These are phyloP conservation scores for Pteronura brasiliensis DNA, from an alignment of 2,113 vertebrate species.

Conservation along the genomic window DNA sequence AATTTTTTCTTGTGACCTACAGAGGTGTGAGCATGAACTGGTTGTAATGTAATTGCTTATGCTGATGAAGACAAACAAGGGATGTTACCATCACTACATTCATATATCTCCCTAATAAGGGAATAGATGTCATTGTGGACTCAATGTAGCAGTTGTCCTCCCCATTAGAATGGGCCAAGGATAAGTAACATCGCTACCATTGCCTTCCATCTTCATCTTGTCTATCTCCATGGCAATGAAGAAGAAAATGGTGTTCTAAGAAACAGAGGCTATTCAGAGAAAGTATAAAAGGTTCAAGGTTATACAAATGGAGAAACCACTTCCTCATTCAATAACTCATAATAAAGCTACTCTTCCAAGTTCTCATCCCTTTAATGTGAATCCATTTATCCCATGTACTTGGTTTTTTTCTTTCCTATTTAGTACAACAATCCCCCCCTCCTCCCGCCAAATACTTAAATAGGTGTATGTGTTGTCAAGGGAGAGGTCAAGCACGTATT, in stretches of 20 bases:
- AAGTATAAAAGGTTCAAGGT: background rate
- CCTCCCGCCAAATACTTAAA: background rate
- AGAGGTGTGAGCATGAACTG: background rate
- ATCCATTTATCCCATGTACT: background rate
- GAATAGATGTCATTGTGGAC: background rate
- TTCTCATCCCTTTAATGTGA: background rate
- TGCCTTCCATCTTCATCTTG: background rate
- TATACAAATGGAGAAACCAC: background rate
- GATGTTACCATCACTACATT: background rate
- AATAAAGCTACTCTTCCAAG: background rate
- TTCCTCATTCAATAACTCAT: background rate
- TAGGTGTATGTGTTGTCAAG: background rate
- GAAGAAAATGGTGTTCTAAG: background rate
- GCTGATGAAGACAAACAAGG: background rate
- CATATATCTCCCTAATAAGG: background rate
- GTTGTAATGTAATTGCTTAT: background rate
- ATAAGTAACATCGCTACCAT: background rate
- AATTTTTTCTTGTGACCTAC: background rate
- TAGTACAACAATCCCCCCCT: background rate
- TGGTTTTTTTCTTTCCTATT: background rate
- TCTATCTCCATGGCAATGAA: background rate
- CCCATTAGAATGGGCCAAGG: background rate
- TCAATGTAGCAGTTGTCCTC: background rate
- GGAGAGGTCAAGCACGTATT: background rate
- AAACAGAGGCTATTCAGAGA: background rate